These are phyloP conservation scores for Haliclona indistincta DNA, from an alignment of 37 sponge, comb jelly and placozoan species.

Conservation along the genomic window DNA sequence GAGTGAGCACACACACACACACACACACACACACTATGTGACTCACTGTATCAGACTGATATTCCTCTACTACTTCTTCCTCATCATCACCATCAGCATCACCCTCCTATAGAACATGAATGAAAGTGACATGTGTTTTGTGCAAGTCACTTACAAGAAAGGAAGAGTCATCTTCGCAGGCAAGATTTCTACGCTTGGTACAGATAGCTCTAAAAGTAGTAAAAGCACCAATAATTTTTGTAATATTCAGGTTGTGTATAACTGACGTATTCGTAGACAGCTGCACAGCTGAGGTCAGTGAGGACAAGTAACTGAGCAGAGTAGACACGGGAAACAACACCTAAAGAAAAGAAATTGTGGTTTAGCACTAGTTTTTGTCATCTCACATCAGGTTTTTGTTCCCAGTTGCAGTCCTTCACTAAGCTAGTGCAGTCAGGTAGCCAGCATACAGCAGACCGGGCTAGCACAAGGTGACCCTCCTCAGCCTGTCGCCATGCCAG, in stretches of 20 bases:
- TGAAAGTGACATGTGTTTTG: neutral
- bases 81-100: constrained; percentile 30
- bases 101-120: neutral
- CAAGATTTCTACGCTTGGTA: constrained; percentile 39
- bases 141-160: constrained; percentile 9
- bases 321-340: constrained; percentile 11
- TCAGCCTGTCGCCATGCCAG: constrained; percentile 46
- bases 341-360: neutral
- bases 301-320: constrained; percentile 47
- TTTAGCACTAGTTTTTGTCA: too few relatives aligned
- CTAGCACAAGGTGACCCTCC: constrained; percentile 58
- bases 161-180: constrained; percentile 43
- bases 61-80: constrained; percentile 18
- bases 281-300: constrained; percentile 48
- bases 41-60: constrained; percentile 35
- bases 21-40: neutral
- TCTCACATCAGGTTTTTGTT: neutral
- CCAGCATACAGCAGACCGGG: constrained; percentile 56
- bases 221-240: neutral
- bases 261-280: constrained; percentile 21
- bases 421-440: constrained; percentile 29
- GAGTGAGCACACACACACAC: neutral
- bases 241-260: neutral
- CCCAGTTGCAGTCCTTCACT: neutral
- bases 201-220: neutral